These are phyloP conservation scores for Calosoma granatense DNA, from an alignment of 1,140 invertebrate genomes.

Conservation along the genomic window DNA sequence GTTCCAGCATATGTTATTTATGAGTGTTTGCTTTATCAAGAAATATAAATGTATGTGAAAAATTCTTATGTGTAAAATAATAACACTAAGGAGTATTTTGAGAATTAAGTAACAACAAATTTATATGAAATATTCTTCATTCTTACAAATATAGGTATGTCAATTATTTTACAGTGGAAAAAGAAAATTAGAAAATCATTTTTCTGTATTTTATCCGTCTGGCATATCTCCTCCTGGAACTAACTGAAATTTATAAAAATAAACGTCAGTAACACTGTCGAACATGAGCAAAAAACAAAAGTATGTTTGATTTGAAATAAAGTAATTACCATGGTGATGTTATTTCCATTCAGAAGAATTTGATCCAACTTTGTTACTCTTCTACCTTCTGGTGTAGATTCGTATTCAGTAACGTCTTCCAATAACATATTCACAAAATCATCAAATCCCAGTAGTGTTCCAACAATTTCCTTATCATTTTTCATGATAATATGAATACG, in stretches of 20 bases:
- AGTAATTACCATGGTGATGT: slow-evolving; percentile 87
- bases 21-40: too few relatives aligned
- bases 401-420: slow-evolving; percentile 89
- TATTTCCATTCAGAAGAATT: slow-evolving; percentile 97
- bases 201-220: slow-evolving; percentile 36
- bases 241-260: slow-evolving; percentile 46
- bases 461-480: slow-evolving; percentile 99
- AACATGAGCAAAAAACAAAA: slow-evolving; percentile 15
- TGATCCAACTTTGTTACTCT: slow-evolving; percentile 95
- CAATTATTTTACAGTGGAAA: too few relatives aligned
- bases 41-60: too few relatives aligned
- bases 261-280: slow-evolving; percentile 1
- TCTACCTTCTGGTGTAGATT: slow-evolving; percentile 92
- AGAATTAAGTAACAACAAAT: too few relatives aligned
- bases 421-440: slow-evolving; percentile 98
- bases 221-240: slow-evolving; percentile 61
- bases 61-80: too few relatives aligned
- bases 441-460: slow-evolving; percentile 94
- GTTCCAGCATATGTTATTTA: too few relatives aligned
- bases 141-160: too few relatives aligned
- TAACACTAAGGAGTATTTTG: too few relatives aligned
- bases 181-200: too few relatives aligned
- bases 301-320: slow-evolving; percentile 15
- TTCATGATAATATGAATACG: slow-evolving; percentile 99
- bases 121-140: too few relatives aligned